phyloP scores from a whole-genome alignment of 2,113 vertebrate species.

The Hydrolagus affinis region DNA sequence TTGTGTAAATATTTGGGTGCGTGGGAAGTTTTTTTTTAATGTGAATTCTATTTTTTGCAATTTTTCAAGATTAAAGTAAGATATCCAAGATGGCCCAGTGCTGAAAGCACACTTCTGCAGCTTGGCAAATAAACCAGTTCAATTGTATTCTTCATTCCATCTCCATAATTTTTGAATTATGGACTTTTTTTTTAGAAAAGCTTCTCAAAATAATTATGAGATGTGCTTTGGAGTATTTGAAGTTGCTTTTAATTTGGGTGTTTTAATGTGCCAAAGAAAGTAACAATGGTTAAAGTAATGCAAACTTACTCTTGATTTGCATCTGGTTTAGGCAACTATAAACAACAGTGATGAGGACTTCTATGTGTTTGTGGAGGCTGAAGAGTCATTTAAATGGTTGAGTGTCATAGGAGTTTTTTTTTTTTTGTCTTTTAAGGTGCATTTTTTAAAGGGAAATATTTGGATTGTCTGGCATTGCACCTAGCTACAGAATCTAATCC shows the following conservation, averaged over 20 bases:
- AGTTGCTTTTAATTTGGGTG: background rate
- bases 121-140: background rate
- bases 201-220: background rate
- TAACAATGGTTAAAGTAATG: background rate
- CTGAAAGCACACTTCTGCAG: background rate
- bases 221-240: background rate
- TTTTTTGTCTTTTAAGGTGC: no score
- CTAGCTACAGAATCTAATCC: no score
- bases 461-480: no score
- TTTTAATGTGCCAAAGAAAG: conserved; percentile 28
- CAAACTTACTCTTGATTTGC: background rate
- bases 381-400: no score
- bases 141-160: background rate
- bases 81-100: background rate
- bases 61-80: background rate
- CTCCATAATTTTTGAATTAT: conserved; percentile 11
- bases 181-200: background rate
- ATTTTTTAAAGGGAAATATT: no score
- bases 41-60: background rate
- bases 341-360: no score
- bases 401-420: no score
- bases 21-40: no score
- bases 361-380: no score
- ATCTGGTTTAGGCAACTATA: no score
- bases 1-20: background rate